A percentile compares a stretch with the other conserved stretches of the same genome.
Evolutionary conservation across 2,888 invertebrate species (phyloP).

Genomic region (Scelioninae gen. 1): DNA sequence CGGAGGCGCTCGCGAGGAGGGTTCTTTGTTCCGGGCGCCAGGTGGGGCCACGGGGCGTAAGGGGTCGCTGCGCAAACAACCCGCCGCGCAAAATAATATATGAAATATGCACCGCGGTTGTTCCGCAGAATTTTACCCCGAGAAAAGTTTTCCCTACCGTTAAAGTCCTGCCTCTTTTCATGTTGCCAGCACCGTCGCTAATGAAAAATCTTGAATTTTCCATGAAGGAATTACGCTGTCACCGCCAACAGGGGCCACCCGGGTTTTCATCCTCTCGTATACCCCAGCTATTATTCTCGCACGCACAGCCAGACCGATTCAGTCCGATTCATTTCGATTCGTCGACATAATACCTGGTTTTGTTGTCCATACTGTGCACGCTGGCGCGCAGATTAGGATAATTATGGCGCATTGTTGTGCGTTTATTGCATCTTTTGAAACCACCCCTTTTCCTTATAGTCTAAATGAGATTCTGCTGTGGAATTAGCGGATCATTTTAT

Average conservation of each 20-base stretch:
- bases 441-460: background rate
- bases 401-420: conserved; percentile 46
- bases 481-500: conserved; percentile 38
- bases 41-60: conserved; percentile 72
- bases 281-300: conserved; percentile 31
- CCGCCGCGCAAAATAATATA: conserved; percentile 83
- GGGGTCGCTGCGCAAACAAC: conserved; percentile 81
- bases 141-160: conserved; percentile 74
- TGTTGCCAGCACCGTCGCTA: conserved; percentile 76
- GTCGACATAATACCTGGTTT: no score
- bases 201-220: conserved; percentile 84
- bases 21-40: conserved; percentile 82
- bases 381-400: conserved; percentile 39
- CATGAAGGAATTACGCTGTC: conserved; percentile 74
- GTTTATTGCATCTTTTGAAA: conserved; percentile 33
- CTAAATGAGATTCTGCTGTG: conserved; percentile 7
- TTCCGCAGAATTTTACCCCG: conserved; percentile 77
- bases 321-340: no score
- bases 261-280: conserved; percentile 10
- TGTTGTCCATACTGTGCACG: no score
- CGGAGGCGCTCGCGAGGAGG: conserved; percentile 80
- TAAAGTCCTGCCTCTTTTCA: conserved; percentile 63
- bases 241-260: conserved; percentile 12
- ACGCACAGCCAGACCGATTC: conserved; percentile 17
- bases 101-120: conserved; percentile 83